Evolutionary conservation across 1,140 invertebrate genomes (phyloP).

Genomic region (Pseudomyrmex pallidus): DNA sequence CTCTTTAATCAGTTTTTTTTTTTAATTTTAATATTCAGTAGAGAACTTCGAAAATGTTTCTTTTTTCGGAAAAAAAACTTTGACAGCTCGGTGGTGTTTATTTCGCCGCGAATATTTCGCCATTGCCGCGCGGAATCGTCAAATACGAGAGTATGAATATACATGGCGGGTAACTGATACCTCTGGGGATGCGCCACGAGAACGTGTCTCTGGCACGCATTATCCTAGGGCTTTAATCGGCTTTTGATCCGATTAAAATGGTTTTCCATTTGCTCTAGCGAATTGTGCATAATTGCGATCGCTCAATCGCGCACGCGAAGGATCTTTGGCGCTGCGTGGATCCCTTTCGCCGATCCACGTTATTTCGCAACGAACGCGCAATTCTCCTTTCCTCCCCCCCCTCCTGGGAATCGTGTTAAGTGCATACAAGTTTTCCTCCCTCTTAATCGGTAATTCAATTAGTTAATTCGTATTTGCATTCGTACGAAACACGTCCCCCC

Average conservation of each 20-base stretch:
- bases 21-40: no score
- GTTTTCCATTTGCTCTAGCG: slow-evolving; percentile 19
- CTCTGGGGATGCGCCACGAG: slow-evolving; percentile 5
- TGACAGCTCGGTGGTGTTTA: no score
- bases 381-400: background rate
- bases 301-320: slow-evolving; percentile 35
- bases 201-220: slow-evolving; percentile 44
- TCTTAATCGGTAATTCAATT: background rate
- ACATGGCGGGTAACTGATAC: background rate
- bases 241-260: slow-evolving; percentile 52
- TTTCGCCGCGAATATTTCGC: background rate
- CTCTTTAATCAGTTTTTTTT: no score
- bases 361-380: slow-evolving; percentile 31
- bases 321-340: slow-evolving; percentile 14
- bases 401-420: slow-evolving; percentile 22
- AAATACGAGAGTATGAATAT: background rate
- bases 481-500: background rate
- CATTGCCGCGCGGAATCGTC: slow-evolving; percentile 3
- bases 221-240: slow-evolving; percentile 45
- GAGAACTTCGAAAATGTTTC: no score
- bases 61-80: no score
- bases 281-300: slow-evolving; percentile 46
- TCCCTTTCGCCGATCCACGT: slow-evolving; percentile 14
- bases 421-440: slow-evolving; percentile 6
- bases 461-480: background rate